Evolutionary conservation across 2,888 invertebrate species (phyloP), one percentile per base, ranked within the genome.

Genomic region (Rhamphomyia laevipes): DNA sequence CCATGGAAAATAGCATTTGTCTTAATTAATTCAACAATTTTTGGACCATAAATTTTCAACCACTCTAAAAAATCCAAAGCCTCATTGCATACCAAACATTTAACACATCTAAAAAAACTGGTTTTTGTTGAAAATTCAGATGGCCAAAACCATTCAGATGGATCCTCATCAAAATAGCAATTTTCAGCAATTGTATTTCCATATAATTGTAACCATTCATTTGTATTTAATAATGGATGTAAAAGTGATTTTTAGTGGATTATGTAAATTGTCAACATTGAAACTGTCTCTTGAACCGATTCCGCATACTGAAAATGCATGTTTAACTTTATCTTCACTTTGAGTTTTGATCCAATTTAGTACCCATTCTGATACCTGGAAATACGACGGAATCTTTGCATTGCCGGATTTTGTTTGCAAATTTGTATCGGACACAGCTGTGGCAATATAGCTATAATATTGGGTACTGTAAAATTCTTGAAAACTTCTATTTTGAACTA

Each of bases 101-200:
- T 42, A 27, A 42, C 23, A 42, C 42, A 42, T 23, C 42, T 6
- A 27, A 43, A 43, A 15, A 23, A 42, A 42, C n/a, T 23, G 23
- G 23, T 43, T 43, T 43, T 27, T 27, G 43, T 43, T 27, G 11
- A 27, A 7, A 27, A 9, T 30, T 31, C 43, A 11, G 27, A 13
- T 44, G 43, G 33, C 17, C 31, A 44, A 31, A 16, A 31, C 43
- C 31, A 44, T 31, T 17, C 43, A 11, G 27, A 27, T 30, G 33
- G 43, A 16, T 44, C 30, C 43, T 31, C 43, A 16, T 44, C 43
- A 31, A 44, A 44, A 16, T 44, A 44, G 17, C 27, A 43, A 27
- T 23, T n/a, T n/a, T 27, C 11, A 4, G 33, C 30, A 16, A 44
- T 16, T 4, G 18, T 18, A 31, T 17, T 44, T 12, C 43, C 43